Evolutionary conservation across 2,113 vertebrate species (phyloP), one percentile per base, ranked within the genome.

Genomic region (Ellobius talpinus): DNA sequence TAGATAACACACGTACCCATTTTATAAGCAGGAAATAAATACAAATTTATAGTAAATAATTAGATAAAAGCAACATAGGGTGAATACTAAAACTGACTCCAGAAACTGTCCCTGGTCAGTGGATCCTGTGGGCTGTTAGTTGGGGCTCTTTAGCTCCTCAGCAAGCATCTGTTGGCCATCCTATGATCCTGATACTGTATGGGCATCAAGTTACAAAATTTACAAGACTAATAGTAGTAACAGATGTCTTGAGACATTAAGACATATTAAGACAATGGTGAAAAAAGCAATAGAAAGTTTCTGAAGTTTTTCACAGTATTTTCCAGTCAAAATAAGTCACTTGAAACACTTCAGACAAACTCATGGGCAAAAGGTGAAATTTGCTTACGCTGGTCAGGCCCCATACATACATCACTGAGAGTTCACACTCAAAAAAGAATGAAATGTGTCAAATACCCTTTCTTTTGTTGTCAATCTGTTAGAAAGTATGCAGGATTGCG

Each of bases 261-360:
- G 88, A 87, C 47, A 87, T 50, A 92, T 87, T n/a, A 68, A 23
- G 26, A n/a, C 52, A 65, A 87, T 84, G 61, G 73, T 8, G 21
- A 95, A 61, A 61, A 39, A 70, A 84, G 52, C 11, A 76, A 52
- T 31, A 66, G 52, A 55, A 50, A 92, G 73, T 50, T 4, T 87
- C 16, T 85, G 14, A 95, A 92, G 74, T 66, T 79, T 79, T 52
- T 3, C 72, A 52, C 3, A 63, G 10, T 85, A 77, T 78, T 94
- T 94, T 85, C 45, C 26, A 78, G 63, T 13, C 82, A 61, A 90
- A 91, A 61, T 7, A 63, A 19, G 21, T 61, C 61, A 33, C 74
- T 93, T 50, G 42, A 72, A 95, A 87, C 14, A 78, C 87, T 95
- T 91, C 68, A 92, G 66, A 92, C 81, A 45, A 93, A 95, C 87